phyloP scores from a whole-genome alignment of 2,888 invertebrate species.

The Adineta ricciae region DNA sequence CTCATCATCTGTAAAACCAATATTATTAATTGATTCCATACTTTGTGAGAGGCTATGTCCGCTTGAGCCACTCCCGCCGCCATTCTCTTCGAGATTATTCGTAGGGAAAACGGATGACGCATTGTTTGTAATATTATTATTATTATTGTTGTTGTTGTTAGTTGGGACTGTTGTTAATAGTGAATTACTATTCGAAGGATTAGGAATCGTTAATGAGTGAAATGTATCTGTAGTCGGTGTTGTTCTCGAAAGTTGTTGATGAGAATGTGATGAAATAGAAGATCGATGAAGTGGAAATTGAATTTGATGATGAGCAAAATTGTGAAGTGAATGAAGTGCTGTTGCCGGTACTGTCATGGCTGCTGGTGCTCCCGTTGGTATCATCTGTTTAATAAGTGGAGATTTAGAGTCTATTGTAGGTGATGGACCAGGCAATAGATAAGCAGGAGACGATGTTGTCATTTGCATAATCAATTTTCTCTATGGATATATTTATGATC shows the following conservation, averaged over 20 bases:
- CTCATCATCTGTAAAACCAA: slow-evolving; percentile 3
- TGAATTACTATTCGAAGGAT: background rate
- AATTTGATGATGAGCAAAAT: background rate
- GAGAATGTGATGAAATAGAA: background rate
- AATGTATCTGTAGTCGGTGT: background rate
- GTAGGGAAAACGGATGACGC: background rate
- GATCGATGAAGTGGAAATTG: background rate
- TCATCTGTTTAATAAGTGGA: background rate
- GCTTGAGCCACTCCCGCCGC: background rate
- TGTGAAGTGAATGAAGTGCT: background rate
- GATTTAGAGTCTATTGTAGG: background rate
- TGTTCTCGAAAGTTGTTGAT: background rate
- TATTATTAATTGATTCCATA: background rate
- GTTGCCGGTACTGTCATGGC: background rate
- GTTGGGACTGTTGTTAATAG: background rate
- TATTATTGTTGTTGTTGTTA: background rate
- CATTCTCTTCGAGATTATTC: background rate
- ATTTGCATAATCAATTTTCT: background rate
- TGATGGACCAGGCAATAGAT: background rate
- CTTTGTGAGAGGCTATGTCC: background rate
- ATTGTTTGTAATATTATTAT: background rate
- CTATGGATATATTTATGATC: background rate
- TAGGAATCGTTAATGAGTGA: background rate
- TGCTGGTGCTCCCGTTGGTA: background rate
- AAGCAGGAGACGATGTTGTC: background rate